These are phyloP conservation scores for Tapirus terrestris DNA, from an alignment of 2,113 vertebrate genomes.

Conservation along the genomic window DNA sequence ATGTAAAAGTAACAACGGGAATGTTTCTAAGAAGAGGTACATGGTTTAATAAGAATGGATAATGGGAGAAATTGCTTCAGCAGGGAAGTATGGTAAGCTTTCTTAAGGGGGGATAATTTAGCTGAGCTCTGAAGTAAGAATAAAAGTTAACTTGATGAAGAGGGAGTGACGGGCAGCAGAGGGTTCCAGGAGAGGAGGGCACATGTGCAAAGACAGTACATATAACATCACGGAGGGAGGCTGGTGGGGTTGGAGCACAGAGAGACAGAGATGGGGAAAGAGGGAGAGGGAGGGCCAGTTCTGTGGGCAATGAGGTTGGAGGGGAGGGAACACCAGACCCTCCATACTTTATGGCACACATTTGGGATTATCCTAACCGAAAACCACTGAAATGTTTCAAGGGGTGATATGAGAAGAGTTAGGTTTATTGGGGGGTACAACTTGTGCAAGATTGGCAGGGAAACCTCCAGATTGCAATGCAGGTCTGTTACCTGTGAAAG, in stretches of 20 bases:
- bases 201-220: fast-evolving
- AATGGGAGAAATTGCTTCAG: not conserved
- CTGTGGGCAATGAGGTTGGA: not conserved
- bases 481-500: not conserved
- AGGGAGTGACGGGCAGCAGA: not conserved
- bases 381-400: not conserved
- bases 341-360: not conserved
- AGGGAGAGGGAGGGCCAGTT: too few relatives aligned
- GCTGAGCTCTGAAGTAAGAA: not conserved
- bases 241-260: not conserved
- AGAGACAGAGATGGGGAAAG: too few relatives aligned
- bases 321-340: not conserved
- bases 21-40: not conserved
- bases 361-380: not conserved
- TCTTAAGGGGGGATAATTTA: too few relatives aligned
- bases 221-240: too few relatives aligned
- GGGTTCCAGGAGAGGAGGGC: not conserved
- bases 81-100: not conserved
- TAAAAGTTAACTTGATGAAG: not conserved
- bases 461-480: not conserved
- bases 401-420: not conserved
- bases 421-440: not conserved
- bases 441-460: not conserved
- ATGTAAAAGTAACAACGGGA: fast-evolving
- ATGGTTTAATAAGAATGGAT: not conserved